Evolutionary conservation across 30 jellyfish, hydroid and myxozoan genomes (phyloP), one percentile per base, ranked within the genome.

Genomic region (Turritopsis rubra): DNA sequence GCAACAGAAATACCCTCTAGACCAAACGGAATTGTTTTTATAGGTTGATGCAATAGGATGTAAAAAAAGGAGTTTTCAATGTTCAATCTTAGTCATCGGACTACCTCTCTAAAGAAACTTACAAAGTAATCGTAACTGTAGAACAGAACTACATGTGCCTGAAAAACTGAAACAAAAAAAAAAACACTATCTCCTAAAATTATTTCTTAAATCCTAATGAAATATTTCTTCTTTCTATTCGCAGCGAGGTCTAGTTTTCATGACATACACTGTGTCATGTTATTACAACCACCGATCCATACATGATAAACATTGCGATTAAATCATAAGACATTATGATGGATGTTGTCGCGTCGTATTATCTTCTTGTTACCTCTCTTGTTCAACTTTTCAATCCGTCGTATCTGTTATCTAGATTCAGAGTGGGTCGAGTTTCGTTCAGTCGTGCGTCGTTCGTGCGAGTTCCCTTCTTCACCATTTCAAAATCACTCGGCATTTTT

Each of bases 401-500:
- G 78, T 86, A 91, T 52, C 97, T 76, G 80, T 91, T 91, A 23
- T 87, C 97, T 16, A 83, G 76, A 81, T 87, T 87, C 74, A 86
- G 75, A 16, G 84, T 8, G 21, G 96, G 87, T 41, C 70, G 75
- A 18, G 68, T 26, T 27, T 88, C 90, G 30, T 79, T 88, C 71
- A 73, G 26, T 18, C 86, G 83, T 25, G 93, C 72, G 30, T 89
- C 96, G 21, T 82, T 66, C 0, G 96, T 60, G 23, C 93, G 94
- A 52, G 75, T 79, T 70, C 97, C 97, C 13, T 93, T 92, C 72
- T 86, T 91, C 21, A 91, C 97, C 52, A 83, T 31, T 88, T 91
- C 97, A 84, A 91, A 91, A 75, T 86, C 97, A 72, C 90, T 68
- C 30, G 94, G 90, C 8, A 53, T 74, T 75, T 81, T 75, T 17